A percentile compares a stretch with the other conserved stretches of the same genome.
Conservation (phyloP, 2,888 invertebrate genomes). For the Parasteatoda lunata region DNA sequence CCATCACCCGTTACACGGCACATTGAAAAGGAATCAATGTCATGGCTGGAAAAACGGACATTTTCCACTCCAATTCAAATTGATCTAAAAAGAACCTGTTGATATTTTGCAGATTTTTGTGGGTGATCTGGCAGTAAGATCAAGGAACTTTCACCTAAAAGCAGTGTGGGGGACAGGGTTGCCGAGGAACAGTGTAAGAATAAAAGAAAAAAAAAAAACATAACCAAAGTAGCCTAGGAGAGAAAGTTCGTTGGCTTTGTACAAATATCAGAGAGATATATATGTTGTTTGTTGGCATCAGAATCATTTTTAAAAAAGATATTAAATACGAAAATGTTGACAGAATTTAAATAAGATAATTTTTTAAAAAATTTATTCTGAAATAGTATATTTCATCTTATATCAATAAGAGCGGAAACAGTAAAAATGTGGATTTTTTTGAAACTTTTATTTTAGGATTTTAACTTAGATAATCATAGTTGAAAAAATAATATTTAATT, state of each 20-base stretch:
- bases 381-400: too few relatives aligned
- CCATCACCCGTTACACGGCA: slow-evolving; percentile 38
- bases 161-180: slow-evolving; percentile 5
- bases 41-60: slow-evolving; percentile 49
- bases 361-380: too few relatives aligned
- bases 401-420: too few relatives aligned
- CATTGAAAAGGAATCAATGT: slow-evolving; percentile 5
- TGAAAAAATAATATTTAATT: too few relatives aligned
- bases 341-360: too few relatives aligned
- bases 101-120: slow-evolving; percentile 12
- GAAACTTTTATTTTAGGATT: too few relatives aligned
- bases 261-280: too few relatives aligned
- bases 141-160: slow-evolving; percentile 65
- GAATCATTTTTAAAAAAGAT: too few relatives aligned
- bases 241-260: not conserved
- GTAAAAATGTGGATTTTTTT: too few relatives aligned
- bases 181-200: not conserved
- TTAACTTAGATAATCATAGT: too few relatives aligned
- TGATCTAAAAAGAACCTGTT: slow-evolving; percentile 41
- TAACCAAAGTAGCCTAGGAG: not conserved
- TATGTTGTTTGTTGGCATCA: too few relatives aligned
- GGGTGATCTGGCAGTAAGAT: slow-evolving; percentile 16
- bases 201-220: not conserved
- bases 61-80: slow-evolving; percentile 65
- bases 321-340: too few relatives aligned